A percentile compares a stretch with the other conserved stretches of the same genome.
Conservation (phyloP, 37 sponge, comb jelly and placozoan genomes). For the Bolinopsis microptera region DNA sequence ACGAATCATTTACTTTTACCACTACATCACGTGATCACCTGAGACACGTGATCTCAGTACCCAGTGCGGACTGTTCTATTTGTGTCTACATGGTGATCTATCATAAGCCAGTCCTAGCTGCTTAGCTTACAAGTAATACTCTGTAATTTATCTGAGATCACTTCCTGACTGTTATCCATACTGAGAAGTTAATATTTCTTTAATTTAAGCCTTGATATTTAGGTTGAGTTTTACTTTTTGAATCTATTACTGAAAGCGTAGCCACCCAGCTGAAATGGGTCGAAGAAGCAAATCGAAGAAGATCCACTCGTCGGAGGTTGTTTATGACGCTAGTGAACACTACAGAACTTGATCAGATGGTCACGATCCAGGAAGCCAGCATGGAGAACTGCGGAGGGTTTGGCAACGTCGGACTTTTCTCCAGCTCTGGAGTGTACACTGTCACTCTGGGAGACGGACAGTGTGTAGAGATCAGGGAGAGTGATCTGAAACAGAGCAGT, state of each 20-base stretch:
- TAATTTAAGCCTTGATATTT: background rate
- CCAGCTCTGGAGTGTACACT: background rate
- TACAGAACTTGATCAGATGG: background rate
- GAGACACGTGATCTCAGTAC: background rate
- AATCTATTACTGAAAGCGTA: background rate
- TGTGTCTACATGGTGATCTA: background rate
- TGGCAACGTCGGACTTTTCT: background rate
- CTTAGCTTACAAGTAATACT: background rate
- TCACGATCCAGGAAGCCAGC: background rate
- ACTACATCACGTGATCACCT: too few species aligned
- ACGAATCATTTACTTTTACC: too few species aligned
- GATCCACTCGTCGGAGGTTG: too few species aligned
- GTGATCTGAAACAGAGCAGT: background rate
- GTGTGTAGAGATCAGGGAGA: conserved; percentile 10
- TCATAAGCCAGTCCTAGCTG: background rate
- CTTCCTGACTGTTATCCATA: background rate
- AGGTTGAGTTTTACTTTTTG: background rate
- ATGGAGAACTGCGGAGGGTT: background rate
- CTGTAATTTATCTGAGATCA: background rate
- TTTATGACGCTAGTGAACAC: background rate
- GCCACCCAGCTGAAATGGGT: background rate
- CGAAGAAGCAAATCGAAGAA: background rate
- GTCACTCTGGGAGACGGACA: background rate
- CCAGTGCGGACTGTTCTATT: background rate
- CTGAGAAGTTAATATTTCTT: background rate